Conservation (phyloP, 2,888 invertebrate species). For the Euphydryas editha region DNA sequence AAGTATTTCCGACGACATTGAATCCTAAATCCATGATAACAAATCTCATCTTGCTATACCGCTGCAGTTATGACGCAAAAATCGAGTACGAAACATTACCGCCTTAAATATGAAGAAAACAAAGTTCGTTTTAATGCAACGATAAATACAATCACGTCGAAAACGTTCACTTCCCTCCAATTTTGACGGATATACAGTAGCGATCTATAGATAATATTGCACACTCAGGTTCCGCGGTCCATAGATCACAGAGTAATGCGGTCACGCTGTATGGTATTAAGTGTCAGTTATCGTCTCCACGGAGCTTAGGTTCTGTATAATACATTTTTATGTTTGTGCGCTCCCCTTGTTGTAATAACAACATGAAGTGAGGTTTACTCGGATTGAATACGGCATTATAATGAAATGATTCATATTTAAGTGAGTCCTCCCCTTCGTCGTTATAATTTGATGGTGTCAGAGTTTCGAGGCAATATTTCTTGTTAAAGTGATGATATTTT, state of each 20-base stretch:
- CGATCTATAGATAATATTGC: conserved; percentile 71
- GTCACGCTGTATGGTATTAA: conserved; percentile 83
- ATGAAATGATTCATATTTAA: conserved; percentile 84
- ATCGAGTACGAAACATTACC: conserved; percentile 26
- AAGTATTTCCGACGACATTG: conserved; percentile 52
- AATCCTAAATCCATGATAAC: conserved; percentile 48
- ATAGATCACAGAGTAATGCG: conserved; percentile 82
- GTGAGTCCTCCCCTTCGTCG: conserved; percentile 78
- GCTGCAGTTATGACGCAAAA: conserved; percentile 18
- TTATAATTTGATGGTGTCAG: conserved; percentile 78
- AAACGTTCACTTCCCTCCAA: conserved; percentile 62
- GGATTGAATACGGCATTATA: conserved; percentile 83
- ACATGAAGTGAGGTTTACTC: conserved; percentile 81
- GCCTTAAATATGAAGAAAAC: conserved; percentile 42
- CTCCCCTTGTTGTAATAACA: conserved; percentile 77
- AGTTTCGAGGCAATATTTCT: conserved; percentile 80
- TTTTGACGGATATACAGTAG: conserved; percentile 62
- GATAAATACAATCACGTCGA: conserved; percentile 52
- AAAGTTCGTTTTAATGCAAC: conserved; percentile 49
- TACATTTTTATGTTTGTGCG: conserved; percentile 76
- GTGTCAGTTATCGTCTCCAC: conserved; percentile 82
- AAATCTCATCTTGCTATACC: conserved; percentile 16
- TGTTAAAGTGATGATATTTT: conserved; percentile 79
- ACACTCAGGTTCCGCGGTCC: conserved; percentile 65
- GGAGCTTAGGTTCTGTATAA: conserved; percentile 73